Evolutionary conservation across 2,113 vertebrate genomes (phyloP).

Genomic region (Phylloscopus whistleri): DNA sequence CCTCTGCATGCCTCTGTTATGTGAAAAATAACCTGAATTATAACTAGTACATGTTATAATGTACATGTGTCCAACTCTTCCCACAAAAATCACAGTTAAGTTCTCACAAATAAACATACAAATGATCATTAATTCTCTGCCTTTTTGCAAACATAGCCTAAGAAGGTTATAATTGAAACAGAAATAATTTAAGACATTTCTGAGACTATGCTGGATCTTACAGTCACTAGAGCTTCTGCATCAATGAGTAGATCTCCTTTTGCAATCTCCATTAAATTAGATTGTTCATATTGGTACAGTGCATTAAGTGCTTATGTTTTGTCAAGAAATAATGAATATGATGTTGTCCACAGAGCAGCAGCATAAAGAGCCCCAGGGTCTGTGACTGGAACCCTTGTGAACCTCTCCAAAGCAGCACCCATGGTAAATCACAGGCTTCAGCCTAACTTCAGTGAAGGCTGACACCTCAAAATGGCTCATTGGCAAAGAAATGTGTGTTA

Average conservation of each 20-base stretch:
- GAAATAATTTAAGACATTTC: background rate
- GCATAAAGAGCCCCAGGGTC: background rate
- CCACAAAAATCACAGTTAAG: background rate
- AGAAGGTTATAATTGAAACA: background rate
- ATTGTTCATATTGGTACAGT: background rate
- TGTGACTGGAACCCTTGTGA: background rate
- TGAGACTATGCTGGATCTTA: background rate
- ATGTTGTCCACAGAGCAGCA: background rate
- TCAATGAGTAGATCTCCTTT: background rate
- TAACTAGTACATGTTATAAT: background rate
- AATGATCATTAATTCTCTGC: background rate
- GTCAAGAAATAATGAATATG: background rate
- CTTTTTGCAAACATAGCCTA: background rate
- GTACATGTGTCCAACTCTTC: background rate
- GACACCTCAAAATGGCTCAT: background rate
- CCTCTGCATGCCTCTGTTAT: background rate
- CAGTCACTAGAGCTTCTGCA: background rate
- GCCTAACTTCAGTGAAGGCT: background rate
- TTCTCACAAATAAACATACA: background rate
- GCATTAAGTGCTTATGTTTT: background rate
- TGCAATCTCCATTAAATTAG: background rate
- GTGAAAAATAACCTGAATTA: background rate
- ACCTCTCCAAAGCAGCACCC: background rate
- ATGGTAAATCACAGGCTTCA: background rate
- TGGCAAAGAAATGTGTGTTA: background rate